Conservation (phyloP, 2,113 vertebrate genomes). For the Elaphurus davidianus region DNA sequence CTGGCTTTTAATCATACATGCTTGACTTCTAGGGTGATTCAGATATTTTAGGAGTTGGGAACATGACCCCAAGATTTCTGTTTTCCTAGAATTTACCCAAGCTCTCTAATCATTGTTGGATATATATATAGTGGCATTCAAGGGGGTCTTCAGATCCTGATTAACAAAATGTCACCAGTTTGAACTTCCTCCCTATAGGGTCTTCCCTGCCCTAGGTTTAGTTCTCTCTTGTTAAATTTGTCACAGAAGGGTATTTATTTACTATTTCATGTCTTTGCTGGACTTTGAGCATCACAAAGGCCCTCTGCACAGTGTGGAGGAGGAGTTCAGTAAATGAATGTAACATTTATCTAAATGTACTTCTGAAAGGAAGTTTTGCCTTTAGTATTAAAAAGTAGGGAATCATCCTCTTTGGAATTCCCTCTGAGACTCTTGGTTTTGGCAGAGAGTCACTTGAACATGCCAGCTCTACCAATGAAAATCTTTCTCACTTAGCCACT, state of each 20-base stretch:
- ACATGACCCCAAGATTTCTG: neutral
- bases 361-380: neutral
- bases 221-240: neutral
- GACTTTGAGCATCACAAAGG: neutral
- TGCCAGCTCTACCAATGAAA: neutral
- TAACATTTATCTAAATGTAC: neutral
- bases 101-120: neutral
- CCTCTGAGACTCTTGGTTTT: neutral
- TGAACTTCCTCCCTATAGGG: neutral
- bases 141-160: neutral
- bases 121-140: neutral
- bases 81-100: neutral
- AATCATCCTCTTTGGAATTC: neutral
- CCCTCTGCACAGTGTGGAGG: neutral
- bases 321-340: neutral
- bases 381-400: neutral
- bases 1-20: neutral
- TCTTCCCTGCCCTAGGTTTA: neutral
- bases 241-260: neutral
- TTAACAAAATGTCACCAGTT: neutral
- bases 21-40: neutral
- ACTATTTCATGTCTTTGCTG: neutral
- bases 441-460: neutral
- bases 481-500: neutral
- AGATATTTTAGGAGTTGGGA: neutral